Percentiles rank a stretch among this genome's conserved stretches.
These are phyloP conservation scores for Drosophila triauraria DNA, from an alignment of 1,140 invertebrate species.

Conservation along the genomic window DNA sequence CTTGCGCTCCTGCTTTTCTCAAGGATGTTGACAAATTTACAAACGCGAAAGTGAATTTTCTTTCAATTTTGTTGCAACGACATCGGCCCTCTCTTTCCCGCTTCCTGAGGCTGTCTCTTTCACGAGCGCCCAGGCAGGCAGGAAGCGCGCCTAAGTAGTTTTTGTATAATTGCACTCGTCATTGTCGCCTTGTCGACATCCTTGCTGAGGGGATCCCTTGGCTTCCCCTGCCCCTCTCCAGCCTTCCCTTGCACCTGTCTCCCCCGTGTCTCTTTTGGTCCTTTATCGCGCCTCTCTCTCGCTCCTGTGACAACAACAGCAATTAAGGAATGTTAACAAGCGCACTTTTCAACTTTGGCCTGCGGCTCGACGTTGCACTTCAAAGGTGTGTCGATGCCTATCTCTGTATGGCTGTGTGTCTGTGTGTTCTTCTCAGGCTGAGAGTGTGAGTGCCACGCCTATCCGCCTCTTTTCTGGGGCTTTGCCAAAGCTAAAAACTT, in stretches of 20 bases:
- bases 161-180: slow-evolving; percentile 84
- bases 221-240: not conserved
- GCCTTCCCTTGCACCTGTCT: not conserved
- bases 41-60: slow-evolving; percentile 82
- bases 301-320: slow-evolving; percentile 72
- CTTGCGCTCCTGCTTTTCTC: slow-evolving; percentile 59
- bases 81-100: not conserved
- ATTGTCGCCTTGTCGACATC: slow-evolving; percentile 73
- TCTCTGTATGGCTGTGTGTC: not conserved
- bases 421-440: not conserved
- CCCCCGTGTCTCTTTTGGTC: not conserved
- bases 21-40: slow-evolving; percentile 84
- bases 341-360: slow-evolving; percentile 81
- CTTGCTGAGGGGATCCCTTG: slow-evolving; percentile 24
- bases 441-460: slow-evolving; percentile 37
- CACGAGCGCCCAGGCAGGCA: slow-evolving; percentile 29
- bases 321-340: slow-evolving; percentile 85
- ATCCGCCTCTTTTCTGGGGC: slow-evolving; percentile 8
- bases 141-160: slow-evolving; percentile 82
- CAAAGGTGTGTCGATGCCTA: slow-evolving; percentile 65
- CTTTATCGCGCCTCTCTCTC: slow-evolving; percentile 6
- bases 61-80: slow-evolving; percentile 76
- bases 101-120: not conserved
- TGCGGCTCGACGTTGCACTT: slow-evolving; percentile 72
- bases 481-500: slow-evolving; percentile 13